phyloP scores from a whole-genome alignment of 2,888 invertebrate genomes.

The Pyrgus malvae region DNA sequence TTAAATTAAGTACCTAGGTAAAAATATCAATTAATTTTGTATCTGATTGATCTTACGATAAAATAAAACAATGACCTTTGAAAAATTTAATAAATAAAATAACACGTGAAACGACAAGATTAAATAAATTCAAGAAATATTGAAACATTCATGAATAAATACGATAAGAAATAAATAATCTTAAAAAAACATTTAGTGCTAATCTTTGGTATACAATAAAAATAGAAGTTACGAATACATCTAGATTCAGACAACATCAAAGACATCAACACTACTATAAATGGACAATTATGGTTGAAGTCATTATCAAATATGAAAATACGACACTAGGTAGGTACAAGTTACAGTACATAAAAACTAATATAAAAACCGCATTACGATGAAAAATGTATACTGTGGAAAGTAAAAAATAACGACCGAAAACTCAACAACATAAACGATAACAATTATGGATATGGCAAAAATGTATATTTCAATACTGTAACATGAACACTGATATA shows the following conservation, averaged over 20 bases:
- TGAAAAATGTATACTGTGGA: not conserved
- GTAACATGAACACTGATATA: no score
- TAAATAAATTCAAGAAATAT: no score
- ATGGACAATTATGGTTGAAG: slow-evolving; percentile 24
- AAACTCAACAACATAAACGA: not conserved
- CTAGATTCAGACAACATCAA: slow-evolving; percentile 22
- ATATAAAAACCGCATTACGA: not conserved
- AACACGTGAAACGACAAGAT: no score
- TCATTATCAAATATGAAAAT: not conserved
- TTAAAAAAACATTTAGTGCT: not conserved
- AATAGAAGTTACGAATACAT: not conserved
- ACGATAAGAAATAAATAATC: no score
- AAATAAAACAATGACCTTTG: no score
- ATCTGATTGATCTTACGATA: no score
- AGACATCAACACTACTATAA: slow-evolving; percentile 24
- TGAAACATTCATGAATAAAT: no score
- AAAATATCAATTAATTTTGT: no score
- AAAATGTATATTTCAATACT: no score
- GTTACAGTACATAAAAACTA: not conserved
- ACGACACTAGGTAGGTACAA: not conserved
- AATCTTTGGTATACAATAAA: not conserved
- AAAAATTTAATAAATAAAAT: no score
- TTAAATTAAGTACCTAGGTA: no score
- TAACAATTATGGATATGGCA: no score
- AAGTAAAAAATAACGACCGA: not conserved